These are phyloP conservation scores for Aricia agestis DNA, from an alignment of 1,140 invertebrate species.

Conservation along the genomic window DNA sequence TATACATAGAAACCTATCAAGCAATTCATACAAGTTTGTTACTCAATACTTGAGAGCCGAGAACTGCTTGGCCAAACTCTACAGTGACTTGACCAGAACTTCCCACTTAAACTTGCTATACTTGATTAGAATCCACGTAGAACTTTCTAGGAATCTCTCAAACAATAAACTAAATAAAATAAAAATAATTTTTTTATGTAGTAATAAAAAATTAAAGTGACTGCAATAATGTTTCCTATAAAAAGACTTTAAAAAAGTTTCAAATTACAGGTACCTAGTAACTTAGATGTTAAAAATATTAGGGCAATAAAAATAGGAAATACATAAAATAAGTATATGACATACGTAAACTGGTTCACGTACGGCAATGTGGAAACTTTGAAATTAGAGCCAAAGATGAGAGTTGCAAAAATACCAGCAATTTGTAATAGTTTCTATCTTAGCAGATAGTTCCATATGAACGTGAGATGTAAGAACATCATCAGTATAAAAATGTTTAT, in stretches of 20 bases:
- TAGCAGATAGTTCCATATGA: not conserved
- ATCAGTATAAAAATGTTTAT: not conserved
- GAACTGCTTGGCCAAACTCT: not conserved
- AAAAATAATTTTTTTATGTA: not conserved
- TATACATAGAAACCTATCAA: not conserved
- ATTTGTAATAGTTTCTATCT: constrained; percentile 3
- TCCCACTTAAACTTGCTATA: not conserved
- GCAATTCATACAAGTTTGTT: not conserved
- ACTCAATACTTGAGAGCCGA: not conserved
- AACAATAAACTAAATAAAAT: not conserved
- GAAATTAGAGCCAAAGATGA: constrained; percentile 26
- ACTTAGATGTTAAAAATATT: not conserved
- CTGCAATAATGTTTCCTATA: no score
- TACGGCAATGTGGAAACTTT: constrained; percentile 30
- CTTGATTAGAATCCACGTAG: not conserved
- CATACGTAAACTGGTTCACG: constrained; percentile 38
- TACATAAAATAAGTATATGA: constrained; percentile 19
- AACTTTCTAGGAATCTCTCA: not conserved
- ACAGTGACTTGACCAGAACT: not conserved
- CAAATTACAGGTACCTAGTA: not conserved
- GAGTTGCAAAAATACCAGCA: constrained; percentile 17
- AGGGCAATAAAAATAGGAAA: not conserved
- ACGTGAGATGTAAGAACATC: not conserved
- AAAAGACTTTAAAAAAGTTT: not conserved
- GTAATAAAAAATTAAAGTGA: not conserved